Conservation (phyloP, 2,888 invertebrate species). For the Lycaena phlaeas region DNA sequence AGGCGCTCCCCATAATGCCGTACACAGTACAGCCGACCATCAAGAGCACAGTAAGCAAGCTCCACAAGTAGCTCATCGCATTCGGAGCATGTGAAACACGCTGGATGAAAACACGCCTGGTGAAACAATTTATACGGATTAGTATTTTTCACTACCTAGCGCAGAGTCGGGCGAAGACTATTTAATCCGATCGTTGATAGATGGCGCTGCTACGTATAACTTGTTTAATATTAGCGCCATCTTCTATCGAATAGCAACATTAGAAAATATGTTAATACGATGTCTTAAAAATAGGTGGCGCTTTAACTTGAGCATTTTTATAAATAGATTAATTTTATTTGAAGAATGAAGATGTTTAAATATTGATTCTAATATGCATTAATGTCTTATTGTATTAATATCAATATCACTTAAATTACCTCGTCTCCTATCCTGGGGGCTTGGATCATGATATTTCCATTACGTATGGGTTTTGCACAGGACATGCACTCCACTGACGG, state of each 20-base stretch:
- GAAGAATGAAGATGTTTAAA: too few species aligned
- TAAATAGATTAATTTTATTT: too few species aligned
- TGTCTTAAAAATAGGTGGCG: conserved; percentile 23
- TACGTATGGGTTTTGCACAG: conserved; percentile 85
- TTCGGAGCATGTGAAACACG: conserved; percentile 91
- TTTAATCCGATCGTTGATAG: too few species aligned
- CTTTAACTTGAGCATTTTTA: too few species aligned
- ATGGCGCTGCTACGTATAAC: background rate
- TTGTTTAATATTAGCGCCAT: conserved; percentile 7
- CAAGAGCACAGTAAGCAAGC: conserved; percentile 94
- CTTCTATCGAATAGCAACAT: conserved; percentile 7
- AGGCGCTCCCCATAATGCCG: conserved; percentile 97
- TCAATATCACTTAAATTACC: too few species aligned
- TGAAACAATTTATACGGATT: conserved; percentile 10
- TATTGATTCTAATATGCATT: too few species aligned
- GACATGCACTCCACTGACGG: conserved; percentile 80
- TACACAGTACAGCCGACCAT: conserved; percentile 91
- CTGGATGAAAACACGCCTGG: conserved; percentile 87
- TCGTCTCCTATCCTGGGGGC: conserved; percentile 86
- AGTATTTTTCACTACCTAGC: conserved; percentile 26
- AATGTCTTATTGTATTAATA: too few species aligned
- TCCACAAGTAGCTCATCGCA: conserved; percentile 96
- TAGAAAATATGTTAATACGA: background rate
- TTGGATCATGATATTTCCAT: conserved; percentile 87
- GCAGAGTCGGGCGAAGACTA: too few species aligned